Evolutionary conservation across 2,888 invertebrate genomes (phyloP).

Genomic region (Lycocerus yunnanus): DNA sequence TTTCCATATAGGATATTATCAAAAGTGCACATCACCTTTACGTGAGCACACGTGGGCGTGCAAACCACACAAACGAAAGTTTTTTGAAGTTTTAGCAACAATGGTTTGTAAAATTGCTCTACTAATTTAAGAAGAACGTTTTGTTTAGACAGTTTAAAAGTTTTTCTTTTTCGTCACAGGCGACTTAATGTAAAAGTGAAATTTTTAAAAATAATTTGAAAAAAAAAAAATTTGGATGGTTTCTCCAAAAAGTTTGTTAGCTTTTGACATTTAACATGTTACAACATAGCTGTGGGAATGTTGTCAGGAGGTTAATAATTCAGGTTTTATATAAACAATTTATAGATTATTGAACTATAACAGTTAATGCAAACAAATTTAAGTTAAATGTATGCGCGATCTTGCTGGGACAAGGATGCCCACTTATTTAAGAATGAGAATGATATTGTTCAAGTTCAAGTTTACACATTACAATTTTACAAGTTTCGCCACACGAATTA

Average conservation of each 20-base stretch:
- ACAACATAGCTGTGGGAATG: neutral
- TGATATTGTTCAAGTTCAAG: neutral
- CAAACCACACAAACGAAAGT: neutral
- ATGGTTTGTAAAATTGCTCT: neutral
- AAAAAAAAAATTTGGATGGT: neutral
- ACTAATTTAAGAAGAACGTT: neutral
- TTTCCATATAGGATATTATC: neutral
- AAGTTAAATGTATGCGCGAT: neutral
- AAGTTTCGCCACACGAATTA: neutral
- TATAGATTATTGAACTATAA: neutral
- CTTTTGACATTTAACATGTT: neutral
- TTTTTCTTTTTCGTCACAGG: neutral
- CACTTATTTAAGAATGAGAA: neutral
- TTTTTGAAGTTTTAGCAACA: neutral
- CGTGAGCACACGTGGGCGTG: neutral
- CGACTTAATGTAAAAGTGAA: neutral
- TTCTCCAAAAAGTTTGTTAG: neutral
- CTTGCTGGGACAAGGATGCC: neutral
- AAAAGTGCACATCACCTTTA: neutral
- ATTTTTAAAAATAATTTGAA: neutral
- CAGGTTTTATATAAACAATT: neutral
- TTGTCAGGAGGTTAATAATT: neutral
- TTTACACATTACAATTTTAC: neutral
- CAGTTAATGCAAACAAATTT: neutral
- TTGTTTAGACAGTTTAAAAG: neutral